Evolutionary conservation across 2,797 vertebrate species (phyloP).

Genomic region (Gallinago stenura): DNA sequence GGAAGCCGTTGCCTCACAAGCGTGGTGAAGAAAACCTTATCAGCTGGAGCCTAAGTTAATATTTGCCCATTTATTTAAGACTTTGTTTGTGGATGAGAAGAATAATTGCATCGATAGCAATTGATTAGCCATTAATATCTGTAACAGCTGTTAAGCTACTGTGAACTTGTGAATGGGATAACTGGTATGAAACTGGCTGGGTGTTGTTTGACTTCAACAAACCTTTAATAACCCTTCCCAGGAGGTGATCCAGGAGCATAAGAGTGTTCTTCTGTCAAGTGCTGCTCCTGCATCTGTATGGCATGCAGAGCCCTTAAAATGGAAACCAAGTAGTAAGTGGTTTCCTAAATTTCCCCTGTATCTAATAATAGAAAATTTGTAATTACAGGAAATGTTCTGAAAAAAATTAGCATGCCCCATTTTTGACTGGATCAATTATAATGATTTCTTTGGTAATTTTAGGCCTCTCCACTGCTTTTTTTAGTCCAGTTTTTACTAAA

Average conservation of each 20-base stretch:
- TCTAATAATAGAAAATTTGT: neutral
- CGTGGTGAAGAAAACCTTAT: neutral
- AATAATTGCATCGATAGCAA: neutral
- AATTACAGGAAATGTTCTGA: neutral
- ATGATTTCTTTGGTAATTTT: neutral
- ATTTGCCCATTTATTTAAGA: conserved; percentile 47
- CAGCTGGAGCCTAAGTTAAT: conserved; percentile 49
- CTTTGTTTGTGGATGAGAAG: neutral
- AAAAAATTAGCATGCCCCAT: neutral
- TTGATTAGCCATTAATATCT: conserved; percentile 32
- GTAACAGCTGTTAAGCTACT: neutral
- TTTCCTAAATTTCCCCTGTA: neutral
- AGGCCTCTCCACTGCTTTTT: neutral
- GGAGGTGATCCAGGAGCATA: neutral
- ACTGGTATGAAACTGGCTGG: neutral
- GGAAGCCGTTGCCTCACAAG: neutral
- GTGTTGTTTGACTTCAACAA: neutral
- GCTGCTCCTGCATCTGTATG: neutral
- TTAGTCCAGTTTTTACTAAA: neutral
- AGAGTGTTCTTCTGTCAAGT: neutral
- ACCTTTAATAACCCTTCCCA: neutral
- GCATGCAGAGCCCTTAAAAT: neutral
- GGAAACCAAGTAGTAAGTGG: neutral
- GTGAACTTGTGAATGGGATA: neutral
- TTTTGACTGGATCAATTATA: neutral